Evolutionary conservation across 2,888 invertebrate genomes (phyloP), one percentile per base, ranked within the genome.

Genomic region (Caradrina clavipalpis): DNA sequence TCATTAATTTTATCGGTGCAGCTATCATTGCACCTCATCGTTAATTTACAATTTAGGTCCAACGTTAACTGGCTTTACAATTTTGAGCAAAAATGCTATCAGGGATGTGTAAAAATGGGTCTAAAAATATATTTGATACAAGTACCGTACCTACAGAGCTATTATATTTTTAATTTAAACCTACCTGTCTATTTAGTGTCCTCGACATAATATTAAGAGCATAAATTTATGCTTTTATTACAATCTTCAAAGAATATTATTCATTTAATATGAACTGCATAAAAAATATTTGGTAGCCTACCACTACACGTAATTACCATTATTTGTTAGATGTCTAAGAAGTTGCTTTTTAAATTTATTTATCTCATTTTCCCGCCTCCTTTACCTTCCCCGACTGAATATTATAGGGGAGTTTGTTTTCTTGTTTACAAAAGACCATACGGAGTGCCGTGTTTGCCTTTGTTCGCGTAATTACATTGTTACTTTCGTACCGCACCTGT

Each of bases 381-480:
- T 64, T 75, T 76, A 74, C 79, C 71, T 74, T 81, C 82, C 81
- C 71, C 75, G 65, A 73, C 64, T 60, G 76, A 83, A 69, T 80
- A 69, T 82, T 82, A 82, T 81, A 83, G 80, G 82, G 79, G 81
- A 82, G 84, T 85, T 89, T 87, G 86, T 88, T 86, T 89, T 84
- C 86, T 87, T 90, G 85, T 90, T 91, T 90, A 87, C 89, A 84
- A 88, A 87, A 89, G 84, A 87, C 84, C 87, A 87, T 85, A 84
- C 81, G 78, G 76, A 76, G 84, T 73, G 72, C 64, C 72, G 81
- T 85, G 85, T 87, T 87, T 86, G 85, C 86, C 83, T 89, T 88
- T 87, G 84, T 88, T 86, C 85, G 47, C 80, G 84, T 89, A 89
- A 89, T 89, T 88, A 87, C 87, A 86, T 88, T 87, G 86, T 85